Evolutionary conservation across 1,140 invertebrate species (phyloP), one percentile per base, ranked within the genome.

Genomic region (Capitella teleta): DNA sequence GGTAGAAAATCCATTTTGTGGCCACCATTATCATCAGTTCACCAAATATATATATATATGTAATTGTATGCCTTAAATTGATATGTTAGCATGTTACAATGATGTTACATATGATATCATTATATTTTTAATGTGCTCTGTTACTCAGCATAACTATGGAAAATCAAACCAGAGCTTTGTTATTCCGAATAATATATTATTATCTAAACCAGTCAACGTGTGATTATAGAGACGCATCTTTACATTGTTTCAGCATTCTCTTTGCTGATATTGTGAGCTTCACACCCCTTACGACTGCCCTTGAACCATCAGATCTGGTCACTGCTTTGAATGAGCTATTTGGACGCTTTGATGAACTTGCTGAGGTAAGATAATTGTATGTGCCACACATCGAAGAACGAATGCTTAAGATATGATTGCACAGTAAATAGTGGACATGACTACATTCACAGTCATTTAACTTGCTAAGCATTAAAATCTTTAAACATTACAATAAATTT

Each of bases 191-290:
- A 16, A 12, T 34, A 16, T 34, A 0, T 34, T 34, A 16, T 34
- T 16, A 16, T 16, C 10, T 12, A 12, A 34, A 16, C 16, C 10
- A 12, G 10, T 34, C 10, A 16, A 12, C 32, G 32, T 16, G 32
- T 34, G n/a, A 12, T 16, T 34, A 10, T 34, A 0, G 32, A 12
- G 10, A 34, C 32, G 16, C 32, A 12, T 34, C 10, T 16, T 12
- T 34, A 12, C 16, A 34, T 16, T 34, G 32, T 34, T 10, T 4
- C 77, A 74, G 84, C 64, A 93, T 94, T 58, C 66, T 93, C 14
- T 94, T 93, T 63, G 89, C 89, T 32, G 89, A 94, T 64, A 93
- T 94, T 61, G 88, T 91, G 16, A 89, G 89, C 5, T 94, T 94
- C 64, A 94, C 90, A 0, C 82, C 80, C 60, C 93, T 94, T 87